phyloP scores from a whole-genome alignment of 2,797 vertebrate species.

The Megaceryle alcyon region DNA sequence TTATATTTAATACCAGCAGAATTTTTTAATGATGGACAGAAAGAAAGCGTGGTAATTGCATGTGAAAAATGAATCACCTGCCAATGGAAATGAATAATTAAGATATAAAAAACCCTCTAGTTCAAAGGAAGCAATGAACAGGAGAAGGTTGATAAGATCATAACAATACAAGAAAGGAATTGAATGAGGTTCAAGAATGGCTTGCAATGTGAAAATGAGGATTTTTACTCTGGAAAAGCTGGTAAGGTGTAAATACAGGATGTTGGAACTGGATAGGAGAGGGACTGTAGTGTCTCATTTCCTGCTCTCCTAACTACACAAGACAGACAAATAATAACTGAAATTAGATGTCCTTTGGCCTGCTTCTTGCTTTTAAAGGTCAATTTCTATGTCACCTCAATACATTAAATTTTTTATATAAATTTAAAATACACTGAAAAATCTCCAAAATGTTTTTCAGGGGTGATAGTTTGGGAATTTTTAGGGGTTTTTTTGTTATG shows the following conservation, averaged over 20 bases:
- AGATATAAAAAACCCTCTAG: background rate
- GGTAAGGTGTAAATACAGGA: background rate
- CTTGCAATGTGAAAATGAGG: background rate
- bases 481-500: too few species aligned
- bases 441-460: fast-evolving
- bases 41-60: background rate
- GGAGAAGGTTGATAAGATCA: background rate
- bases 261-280: background rate
- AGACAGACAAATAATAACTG: background rate
- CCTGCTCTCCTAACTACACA: too few species aligned
- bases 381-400: background rate
- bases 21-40: background rate
- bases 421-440: background rate
- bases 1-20: background rate
- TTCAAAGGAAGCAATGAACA: background rate
- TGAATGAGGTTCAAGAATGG: background rate
- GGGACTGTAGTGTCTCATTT: background rate
- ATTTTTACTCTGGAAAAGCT: background rate
- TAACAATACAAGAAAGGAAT: background rate
- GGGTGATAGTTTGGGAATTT: background rate
- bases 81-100: background rate
- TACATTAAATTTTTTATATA: too few species aligned
- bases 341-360: background rate
- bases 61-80: background rate
- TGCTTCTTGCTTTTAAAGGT: background rate